Base-by-base conservation (phyloP, 2,888 invertebrate species). In the Calliopum simillimum region DNA sequence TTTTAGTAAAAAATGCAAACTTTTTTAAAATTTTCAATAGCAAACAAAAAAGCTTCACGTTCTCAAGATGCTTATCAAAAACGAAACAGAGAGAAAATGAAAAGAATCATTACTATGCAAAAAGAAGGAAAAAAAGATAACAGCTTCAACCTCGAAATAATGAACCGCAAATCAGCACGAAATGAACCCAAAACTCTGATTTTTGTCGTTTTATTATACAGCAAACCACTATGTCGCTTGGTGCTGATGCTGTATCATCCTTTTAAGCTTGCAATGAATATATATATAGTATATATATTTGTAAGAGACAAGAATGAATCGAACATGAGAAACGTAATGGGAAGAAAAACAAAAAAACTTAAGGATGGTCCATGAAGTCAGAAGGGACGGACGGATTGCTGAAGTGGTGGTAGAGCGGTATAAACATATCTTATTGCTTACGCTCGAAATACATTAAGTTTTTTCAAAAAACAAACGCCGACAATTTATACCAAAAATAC, bases 401-500 rank as follows among this genome's bases (percentile, higher is more conserved):
- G n/a, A 43, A 16, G 4, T 16, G 11, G 56, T 25, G 25, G 25
- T 14, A 13, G 56, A 33, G 21, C 44, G 25, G 19, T 14, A 23
- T 51, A n/a, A n/a, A 53, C 21, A 56, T 71, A 63, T 63, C 68
- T 62, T 55, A 63, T 56, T 67, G 68, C 67, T 67, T 68, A 68
- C 71, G 68, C 67, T 71, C 64, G 59, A 71, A 71, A 68, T 64
- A 68, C 61, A 68, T 71, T 71, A 68, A 71, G 55, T 68, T 66
- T 65, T 71, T 70, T 73, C 62, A 70, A 71, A 46, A 70, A 74
- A 74, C 70, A 67, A 73, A 71, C 47, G 71, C 73, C 73, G 74
- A 73, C 73, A 74, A 73, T 73, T 68, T 71, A 73, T 69, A 70
- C n/a, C 71, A 69, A 66, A 56, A 61, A 47, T 62, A 49, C 44